These are phyloP conservation scores for Ceratosolen solmsi DNA, from an alignment of 1,140 invertebrate genomes.

Conservation along the genomic window DNA sequence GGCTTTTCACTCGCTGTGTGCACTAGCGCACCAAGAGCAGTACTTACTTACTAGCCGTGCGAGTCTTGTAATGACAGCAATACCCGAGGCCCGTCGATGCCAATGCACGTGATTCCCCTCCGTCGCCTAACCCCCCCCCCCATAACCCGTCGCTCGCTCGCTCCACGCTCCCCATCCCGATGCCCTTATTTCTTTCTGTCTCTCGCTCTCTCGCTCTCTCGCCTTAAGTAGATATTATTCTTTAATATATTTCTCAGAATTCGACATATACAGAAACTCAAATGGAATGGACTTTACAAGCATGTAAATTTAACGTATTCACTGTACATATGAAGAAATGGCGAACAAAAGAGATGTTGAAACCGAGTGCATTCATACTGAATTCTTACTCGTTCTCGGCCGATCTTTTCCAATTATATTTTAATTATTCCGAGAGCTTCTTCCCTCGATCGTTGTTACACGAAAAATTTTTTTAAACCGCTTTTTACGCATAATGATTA, in stretches of 20 bases:
- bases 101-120: constrained; percentile 24
- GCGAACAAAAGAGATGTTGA: background rate
- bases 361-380: background rate
- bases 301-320: constrained; percentile 49
- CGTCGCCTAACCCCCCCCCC: background rate
- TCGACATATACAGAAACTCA: constrained; percentile 3
- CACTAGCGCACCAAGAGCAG: constrained; percentile 26
- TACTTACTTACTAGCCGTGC: constrained; percentile 39
- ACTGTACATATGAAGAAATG: background rate
- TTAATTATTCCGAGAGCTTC: background rate
- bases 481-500: too few relatives aligned
- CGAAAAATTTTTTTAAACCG: background rate
- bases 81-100: constrained; percentile 20
- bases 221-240: constrained; percentile 39
- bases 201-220: constrained; percentile 2
- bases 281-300: constrained; percentile 24
- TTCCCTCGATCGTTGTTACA: too few relatives aligned
- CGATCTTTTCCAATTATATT: background rate
- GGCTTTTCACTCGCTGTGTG: constrained; percentile 36
- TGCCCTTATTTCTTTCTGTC: background rate
- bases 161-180: background rate
- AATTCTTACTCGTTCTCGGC: background rate
- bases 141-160: background rate
- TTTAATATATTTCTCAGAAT: constrained; percentile 48
- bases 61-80: constrained; percentile 49